A percentile compares a stretch with the other conserved stretches of the same genome.
Evolutionary conservation across 2,888 invertebrate genomes (phyloP).

Genomic region (Cheilosia pagana): DNA sequence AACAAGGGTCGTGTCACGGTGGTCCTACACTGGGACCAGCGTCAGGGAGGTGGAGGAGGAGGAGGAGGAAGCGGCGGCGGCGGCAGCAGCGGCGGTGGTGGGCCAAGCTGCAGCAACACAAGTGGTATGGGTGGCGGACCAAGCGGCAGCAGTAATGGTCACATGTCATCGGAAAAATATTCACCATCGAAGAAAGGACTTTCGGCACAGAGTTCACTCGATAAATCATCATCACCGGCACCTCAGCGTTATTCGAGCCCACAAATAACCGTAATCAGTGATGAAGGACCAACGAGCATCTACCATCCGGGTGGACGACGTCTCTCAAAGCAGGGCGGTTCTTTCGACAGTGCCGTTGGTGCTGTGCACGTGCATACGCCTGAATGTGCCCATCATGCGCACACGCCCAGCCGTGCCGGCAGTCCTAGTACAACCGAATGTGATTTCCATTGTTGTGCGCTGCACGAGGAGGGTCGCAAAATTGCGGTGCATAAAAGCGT

Average conservation of each 20-base stretch:
- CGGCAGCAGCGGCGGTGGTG: conserved; percentile 83
- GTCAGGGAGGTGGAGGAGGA: conserved; percentile 86
- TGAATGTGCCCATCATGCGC: conserved; percentile 89
- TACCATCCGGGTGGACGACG: conserved; percentile 83
- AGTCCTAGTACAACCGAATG: conserved; percentile 90
- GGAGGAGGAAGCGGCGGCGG: conserved; percentile 84
- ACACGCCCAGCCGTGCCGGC: conserved; percentile 88
- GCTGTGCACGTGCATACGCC: conserved; percentile 92
- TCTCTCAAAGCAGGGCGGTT: conserved; percentile 87
- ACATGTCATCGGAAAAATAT: conserved; percentile 82
- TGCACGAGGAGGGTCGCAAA: conserved; percentile 96
- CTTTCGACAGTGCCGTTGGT: conserved; percentile 87
- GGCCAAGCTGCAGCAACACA: conserved; percentile 79
- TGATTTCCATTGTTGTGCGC: conserved; percentile 97
- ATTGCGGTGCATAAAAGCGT: conserved; percentile 96
- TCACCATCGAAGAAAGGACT: conserved; percentile 84
- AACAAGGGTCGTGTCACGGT: conserved; percentile 98
- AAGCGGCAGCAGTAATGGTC: conserved; percentile 80
- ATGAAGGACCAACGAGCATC: conserved; percentile 90
- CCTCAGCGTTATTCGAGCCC: conserved; percentile 87
- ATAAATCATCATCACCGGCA: conserved; percentile 86
- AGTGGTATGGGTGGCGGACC: conserved; percentile 77
- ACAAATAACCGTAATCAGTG: conserved; percentile 97
- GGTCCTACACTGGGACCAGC: conserved; percentile 98
- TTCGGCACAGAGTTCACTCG: conserved; percentile 87